Evolutionary conservation across 2,888 invertebrate species (phyloP), one percentile per base, ranked within the genome.

Genomic region (Kryphioiulus occultus): DNA sequence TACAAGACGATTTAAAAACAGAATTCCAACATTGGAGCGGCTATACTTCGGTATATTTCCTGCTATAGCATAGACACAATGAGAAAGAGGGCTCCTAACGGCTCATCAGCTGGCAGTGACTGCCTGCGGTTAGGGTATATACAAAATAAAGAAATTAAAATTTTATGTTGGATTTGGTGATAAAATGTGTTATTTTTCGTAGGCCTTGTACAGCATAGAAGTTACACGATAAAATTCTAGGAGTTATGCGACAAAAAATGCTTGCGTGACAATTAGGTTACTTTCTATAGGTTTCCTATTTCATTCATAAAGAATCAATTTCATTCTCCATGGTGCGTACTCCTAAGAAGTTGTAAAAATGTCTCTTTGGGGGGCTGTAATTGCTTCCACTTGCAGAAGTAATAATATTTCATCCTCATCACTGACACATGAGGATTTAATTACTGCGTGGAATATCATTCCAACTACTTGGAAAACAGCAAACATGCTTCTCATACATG

Each of bases 381-480:
- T 78, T 78, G 78, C 78, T 78, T 78, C 78, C 78, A 32, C 78
- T 78, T 78, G 30, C 78, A 78, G 30, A 78, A 78, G 78, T 78
- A 78, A 30, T 32, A 78, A 78, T 78, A 78, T 78, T 78, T 78
- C 78, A 78, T 78, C 30, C 30, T 30, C 15, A 30, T 17, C 26
- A 78, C 78, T 78, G 78, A 78, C 26, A 78, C 78, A 78, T 10
- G 78, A 78, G 78, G 78, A 78, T 78, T 78, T 78, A 30, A 78
- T 78, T 78, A 32, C 78, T 30, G 78, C 30, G 15, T 17, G 78
- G 26, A 53, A 32, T 78, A 78, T 26, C 78, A 78, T 78, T 78
- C 26, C 30, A 78, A 44, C 44, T 44, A 9, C 44, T 9, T 44
- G 5, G 44, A 44, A 44, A 44, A 44, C 44, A 44, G 44, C 15